Conservation (phyloP, 2,888 invertebrate genomes). For the Eurytoma adleriae region DNA sequence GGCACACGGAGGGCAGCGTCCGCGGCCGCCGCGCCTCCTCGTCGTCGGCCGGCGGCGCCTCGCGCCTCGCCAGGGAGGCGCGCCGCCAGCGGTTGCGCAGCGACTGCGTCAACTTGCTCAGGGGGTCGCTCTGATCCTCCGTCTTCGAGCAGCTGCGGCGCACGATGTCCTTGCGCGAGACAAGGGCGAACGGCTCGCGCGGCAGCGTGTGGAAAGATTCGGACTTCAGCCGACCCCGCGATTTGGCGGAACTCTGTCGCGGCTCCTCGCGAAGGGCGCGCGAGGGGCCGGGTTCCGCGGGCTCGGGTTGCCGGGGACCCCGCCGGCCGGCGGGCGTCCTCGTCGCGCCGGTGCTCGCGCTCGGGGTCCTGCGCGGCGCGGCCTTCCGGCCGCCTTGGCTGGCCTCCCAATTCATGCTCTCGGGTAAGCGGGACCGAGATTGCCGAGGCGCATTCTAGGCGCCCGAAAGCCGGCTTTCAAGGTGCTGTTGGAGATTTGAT, state of each 20-base stretch:
- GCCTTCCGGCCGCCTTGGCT: background rate
- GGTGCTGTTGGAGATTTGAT: constrained; percentile 4
- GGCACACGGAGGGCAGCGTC: constrained; percentile 67
- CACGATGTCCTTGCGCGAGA: constrained; percentile 68
- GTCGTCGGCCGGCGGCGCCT: constrained; percentile 37
- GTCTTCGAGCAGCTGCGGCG: constrained; percentile 59
- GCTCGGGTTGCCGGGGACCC: constrained; percentile 62
- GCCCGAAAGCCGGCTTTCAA: background rate
- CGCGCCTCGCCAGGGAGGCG: constrained; percentile 43
- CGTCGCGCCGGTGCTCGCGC: constrained; percentile 20
- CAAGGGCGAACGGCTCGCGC: constrained; percentile 54
- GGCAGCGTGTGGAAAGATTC: constrained; percentile 56
- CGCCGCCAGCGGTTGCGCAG: constrained; percentile 63
- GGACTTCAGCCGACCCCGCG: constrained; percentile 36
- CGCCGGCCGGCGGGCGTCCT: constrained; percentile 66
- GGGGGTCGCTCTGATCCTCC: constrained; percentile 59
- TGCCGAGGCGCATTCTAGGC: constrained; percentile 45
- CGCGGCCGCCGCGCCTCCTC: constrained; percentile 60
- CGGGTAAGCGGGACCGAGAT: constrained; percentile 32
- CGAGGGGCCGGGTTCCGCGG: constrained; percentile 47
- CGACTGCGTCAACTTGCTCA: constrained; percentile 60
- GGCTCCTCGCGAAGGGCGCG: constrained; percentile 32
- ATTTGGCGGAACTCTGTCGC: background rate
- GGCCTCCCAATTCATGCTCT: constrained; percentile 18
- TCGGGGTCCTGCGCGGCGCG: background rate